These are phyloP conservation scores for Pantherophis vulpinus DNA, from an alignment of 2,797 vertebrate species.

Conservation along the genomic window DNA sequence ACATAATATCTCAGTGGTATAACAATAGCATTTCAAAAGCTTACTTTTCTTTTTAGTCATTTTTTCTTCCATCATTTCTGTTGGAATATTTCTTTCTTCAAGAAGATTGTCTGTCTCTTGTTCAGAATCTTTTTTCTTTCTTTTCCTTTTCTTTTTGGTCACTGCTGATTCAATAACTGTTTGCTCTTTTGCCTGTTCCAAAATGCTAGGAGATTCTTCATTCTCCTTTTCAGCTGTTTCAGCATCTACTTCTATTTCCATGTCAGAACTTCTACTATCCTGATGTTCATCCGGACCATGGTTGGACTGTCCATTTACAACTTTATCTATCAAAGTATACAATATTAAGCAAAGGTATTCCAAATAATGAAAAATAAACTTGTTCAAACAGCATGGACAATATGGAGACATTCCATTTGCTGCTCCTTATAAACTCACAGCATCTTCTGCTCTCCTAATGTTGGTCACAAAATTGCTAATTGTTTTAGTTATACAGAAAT, in stretches of 20 bases:
- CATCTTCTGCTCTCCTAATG: background rate
- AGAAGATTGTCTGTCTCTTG: constrained; percentile 46
- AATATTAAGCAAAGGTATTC: constrained; percentile 18
- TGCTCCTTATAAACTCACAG: background rate
- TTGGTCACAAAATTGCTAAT: background rate
- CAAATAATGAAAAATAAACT: background rate
- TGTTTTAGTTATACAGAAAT: background rate
- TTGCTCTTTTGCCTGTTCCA: constrained; percentile 64
- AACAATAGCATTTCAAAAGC: constrained; percentile 30
- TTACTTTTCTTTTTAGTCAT: constrained; percentile 64
- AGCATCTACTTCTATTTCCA: constrained; percentile 72
- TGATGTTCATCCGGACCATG: constrained; percentile 62
- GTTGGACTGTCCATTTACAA: constrained; percentile 45
- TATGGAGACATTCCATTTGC: background rate
- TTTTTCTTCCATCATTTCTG: constrained; percentile 42
- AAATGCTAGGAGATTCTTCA: constrained; percentile 67
- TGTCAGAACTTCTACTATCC: constrained; percentile 63
- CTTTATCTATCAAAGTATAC: constrained; percentile 56
- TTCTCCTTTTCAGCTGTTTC: constrained; percentile 81
- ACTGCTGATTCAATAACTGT: constrained; percentile 38
- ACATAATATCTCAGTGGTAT: background rate
- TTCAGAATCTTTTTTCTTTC: constrained; percentile 63
- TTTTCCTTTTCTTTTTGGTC: constrained; percentile 74
- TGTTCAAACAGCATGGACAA: background rate
- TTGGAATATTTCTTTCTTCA: constrained; percentile 36